These are phyloP conservation scores for Brassicogethes aeneus DNA, from an alignment of 2,888 invertebrate genomes.

Conservation along the genomic window DNA sequence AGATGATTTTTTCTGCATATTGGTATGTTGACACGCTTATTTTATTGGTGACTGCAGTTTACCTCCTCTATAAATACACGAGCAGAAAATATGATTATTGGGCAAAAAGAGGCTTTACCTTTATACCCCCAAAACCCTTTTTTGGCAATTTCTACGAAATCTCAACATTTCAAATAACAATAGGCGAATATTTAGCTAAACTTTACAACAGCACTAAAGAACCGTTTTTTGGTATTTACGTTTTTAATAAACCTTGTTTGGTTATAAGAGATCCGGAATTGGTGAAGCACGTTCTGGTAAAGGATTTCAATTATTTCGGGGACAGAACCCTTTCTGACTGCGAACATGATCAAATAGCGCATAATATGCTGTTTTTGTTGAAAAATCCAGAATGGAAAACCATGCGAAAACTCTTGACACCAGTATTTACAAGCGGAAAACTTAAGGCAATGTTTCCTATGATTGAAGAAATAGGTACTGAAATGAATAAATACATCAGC, in stretches of 20 bases:
- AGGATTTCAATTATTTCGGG: conserved; percentile 43
- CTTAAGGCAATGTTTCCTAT: conserved; percentile 45
- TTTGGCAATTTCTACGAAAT: conserved; percentile 22
- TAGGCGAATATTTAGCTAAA: conserved; percentile 13
- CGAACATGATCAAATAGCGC: conserved; percentile 37
- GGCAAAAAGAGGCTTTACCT: conserved; percentile 20
- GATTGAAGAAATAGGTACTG: conserved; percentile 36
- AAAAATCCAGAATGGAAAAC: conserved; percentile 46
- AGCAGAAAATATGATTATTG: conserved; percentile 25
- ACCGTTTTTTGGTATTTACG: conserved; percentile 43
- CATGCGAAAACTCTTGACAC: conserved; percentile 44
- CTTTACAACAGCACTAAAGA: conserved; percentile 16
- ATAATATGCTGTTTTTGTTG: conserved; percentile 38
- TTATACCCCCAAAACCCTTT: conserved; percentile 21
- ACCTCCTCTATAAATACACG: conserved; percentile 18
- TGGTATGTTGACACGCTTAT: background rate
- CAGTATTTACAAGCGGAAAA: conserved; percentile 48
- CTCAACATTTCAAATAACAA: conserved; percentile 10
- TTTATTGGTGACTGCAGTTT: background rate
- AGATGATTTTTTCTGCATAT: background rate
- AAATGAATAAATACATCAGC: conserved; percentile 22
- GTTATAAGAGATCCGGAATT: conserved; percentile 41
- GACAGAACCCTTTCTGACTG: conserved; percentile 40
- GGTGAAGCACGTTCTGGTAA: conserved; percentile 41
- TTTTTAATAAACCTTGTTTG: conserved; percentile 42